Conservation (phyloP, 1,140 invertebrate species). For the Ceratosolen fusciceps region DNA sequence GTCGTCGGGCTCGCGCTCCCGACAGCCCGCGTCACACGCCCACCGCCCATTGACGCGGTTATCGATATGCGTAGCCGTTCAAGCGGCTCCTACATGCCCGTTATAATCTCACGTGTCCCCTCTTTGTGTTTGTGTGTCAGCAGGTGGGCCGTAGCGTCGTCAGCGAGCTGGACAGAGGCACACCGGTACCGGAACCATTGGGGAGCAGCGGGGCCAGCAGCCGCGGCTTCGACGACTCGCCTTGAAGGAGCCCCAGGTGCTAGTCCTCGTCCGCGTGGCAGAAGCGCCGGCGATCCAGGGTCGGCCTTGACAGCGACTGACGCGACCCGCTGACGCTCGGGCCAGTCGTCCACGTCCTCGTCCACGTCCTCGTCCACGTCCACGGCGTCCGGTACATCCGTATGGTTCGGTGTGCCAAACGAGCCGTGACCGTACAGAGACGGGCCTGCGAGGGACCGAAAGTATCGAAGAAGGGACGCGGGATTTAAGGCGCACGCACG, state of each 20-base stretch:
- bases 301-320: neutral
- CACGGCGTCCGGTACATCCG: too few species aligned
- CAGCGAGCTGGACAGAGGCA: constrained; percentile 68
- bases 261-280: neutral
- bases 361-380: too few species aligned
- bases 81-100: neutral
- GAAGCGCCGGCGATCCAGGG: neutral
- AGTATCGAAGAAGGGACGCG: neutral
- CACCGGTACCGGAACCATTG: constrained; percentile 58
- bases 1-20: constrained; percentile 6
- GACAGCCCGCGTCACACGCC: neutral
- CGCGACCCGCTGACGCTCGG: neutral
- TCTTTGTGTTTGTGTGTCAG: constrained; percentile 56
- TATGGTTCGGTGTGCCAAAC: too few species aligned
- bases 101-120: neutral
- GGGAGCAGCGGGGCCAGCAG: constrained; percentile 59
- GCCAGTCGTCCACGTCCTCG: too few species aligned
- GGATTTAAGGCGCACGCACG: neutral
- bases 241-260: constrained; percentile 54
- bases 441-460: neutral
- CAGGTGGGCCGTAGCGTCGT: constrained; percentile 71
- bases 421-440: constrained; percentile 9
- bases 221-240: constrained; percentile 52
- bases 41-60: neutral
- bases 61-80: neutral